phyloP scores from a whole-genome alignment of 2,113 vertebrate genomes.

The Coptodon bakossiorum region DNA sequence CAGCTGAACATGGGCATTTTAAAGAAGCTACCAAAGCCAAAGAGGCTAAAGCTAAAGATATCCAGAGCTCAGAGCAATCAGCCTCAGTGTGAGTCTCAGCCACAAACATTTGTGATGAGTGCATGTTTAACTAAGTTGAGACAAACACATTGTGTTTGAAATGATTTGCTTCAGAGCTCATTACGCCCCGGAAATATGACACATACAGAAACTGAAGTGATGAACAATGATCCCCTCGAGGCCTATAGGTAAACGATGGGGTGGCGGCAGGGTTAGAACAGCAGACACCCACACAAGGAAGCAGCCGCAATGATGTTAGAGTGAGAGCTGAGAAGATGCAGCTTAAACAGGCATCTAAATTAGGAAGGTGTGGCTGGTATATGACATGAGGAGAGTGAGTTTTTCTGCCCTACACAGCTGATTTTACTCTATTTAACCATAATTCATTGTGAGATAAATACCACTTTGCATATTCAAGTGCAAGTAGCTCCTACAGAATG shows the following conservation, averaged over 20 bases:
- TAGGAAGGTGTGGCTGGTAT: neutral
- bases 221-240: neutral
- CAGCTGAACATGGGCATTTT: neutral
- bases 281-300: neutral
- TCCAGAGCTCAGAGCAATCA: neutral
- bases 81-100: neutral
- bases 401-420: neutral
- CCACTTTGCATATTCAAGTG: neutral
- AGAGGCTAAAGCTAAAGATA: neutral
- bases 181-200: fast-evolving
- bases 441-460: neutral
- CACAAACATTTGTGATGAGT: neutral
- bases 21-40: neutral
- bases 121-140: neutral
- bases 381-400: neutral
- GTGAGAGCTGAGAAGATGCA: neutral
- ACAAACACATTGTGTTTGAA: neutral
- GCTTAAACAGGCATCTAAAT: neutral
- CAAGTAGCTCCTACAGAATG: neutral
- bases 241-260: neutral
- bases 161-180: neutral
- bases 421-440: neutral
- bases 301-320: neutral
- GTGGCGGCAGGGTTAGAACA: neutral
- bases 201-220: neutral